These are phyloP conservation scores for Anisognathus igniventris DNA, from an alignment of 2,797 vertebrate genomes.

Conservation along the genomic window DNA sequence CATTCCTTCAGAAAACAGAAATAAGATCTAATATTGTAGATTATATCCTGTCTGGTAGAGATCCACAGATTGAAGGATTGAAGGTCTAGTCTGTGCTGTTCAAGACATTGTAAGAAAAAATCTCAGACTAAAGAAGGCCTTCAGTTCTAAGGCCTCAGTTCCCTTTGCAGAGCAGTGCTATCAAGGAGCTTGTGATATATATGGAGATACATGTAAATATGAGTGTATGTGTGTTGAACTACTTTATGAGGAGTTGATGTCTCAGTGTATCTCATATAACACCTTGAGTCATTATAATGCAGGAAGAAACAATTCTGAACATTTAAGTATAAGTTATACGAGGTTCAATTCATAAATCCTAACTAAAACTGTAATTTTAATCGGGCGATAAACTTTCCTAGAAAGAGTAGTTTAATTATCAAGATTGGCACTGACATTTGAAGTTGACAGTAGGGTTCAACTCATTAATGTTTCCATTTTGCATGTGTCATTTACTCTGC, in stretches of 20 bases:
- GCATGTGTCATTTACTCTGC: neutral
- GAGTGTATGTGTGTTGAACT: neutral
- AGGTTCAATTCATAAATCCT: neutral
- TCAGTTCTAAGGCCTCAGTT: neutral
- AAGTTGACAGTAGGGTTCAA: neutral
- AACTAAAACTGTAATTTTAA: neutral
- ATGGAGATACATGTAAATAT: neutral
- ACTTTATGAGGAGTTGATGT: neutral
- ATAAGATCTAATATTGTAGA: neutral
- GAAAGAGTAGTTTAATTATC: constrained; percentile 2
- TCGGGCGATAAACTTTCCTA: neutral
- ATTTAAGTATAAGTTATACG: neutral
- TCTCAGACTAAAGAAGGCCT: neutral
- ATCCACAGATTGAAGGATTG: neutral
- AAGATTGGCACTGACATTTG: neutral
- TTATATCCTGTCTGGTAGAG: neutral
- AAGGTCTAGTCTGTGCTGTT: neutral
- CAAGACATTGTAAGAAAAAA: neutral
- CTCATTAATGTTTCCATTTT: constrained; percentile 22
- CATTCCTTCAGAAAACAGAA: neutral
- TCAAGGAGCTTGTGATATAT: neutral
- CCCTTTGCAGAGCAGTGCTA: neutral
- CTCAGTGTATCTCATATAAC: neutral
- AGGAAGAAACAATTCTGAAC: neutral
- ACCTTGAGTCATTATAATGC: neutral